Conservation (phyloP, 2,113 vertebrate species). For the Ailurus styani region DNA sequence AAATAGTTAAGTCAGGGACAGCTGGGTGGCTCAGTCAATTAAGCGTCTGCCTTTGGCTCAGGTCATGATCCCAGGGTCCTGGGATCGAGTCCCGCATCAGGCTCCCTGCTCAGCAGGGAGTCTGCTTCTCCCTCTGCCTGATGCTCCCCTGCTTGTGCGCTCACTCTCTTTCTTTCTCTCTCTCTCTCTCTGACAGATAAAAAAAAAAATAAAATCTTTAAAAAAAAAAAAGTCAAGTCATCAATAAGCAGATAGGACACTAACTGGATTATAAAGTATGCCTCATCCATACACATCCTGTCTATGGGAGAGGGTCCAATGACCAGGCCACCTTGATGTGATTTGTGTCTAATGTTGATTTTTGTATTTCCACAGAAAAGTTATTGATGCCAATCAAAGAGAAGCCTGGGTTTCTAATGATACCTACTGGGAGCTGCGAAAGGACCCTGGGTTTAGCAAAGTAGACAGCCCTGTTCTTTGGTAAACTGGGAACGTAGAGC, state of each 20-base stretch:
- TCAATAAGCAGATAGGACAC: not conserved
- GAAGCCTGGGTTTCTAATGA: constrained; percentile 97
- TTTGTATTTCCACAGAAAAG: constrained; percentile 87
- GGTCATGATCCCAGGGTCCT: not conserved
- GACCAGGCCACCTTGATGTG: not conserved
- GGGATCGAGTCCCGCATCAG: rapidly evolving
- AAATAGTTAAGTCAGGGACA: not conserved
- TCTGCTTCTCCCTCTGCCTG: not conserved
- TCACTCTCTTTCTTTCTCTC: no score
- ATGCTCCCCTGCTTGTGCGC: not conserved
- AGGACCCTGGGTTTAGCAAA: constrained; percentile 97
- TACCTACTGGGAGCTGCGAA: constrained; percentile 97
- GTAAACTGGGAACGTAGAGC: constrained; percentile 86
- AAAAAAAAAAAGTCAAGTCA: not conserved
- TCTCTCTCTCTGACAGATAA: not conserved
- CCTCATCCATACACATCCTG: not conserved
- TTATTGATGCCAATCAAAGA: constrained; percentile 92
- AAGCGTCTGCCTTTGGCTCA: not conserved
- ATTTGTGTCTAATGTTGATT: constrained; percentile 28
- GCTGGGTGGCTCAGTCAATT: not conserved
- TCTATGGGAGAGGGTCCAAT: not conserved
- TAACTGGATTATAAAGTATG: not conserved
- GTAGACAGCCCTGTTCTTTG: constrained; percentile 92
- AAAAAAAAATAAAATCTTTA: not conserved
- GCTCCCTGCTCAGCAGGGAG: not conserved